These are phyloP conservation scores for Parthenolecanium corni DNA, from an alignment of 2,888 invertebrate genomes.

Conservation along the genomic window DNA sequence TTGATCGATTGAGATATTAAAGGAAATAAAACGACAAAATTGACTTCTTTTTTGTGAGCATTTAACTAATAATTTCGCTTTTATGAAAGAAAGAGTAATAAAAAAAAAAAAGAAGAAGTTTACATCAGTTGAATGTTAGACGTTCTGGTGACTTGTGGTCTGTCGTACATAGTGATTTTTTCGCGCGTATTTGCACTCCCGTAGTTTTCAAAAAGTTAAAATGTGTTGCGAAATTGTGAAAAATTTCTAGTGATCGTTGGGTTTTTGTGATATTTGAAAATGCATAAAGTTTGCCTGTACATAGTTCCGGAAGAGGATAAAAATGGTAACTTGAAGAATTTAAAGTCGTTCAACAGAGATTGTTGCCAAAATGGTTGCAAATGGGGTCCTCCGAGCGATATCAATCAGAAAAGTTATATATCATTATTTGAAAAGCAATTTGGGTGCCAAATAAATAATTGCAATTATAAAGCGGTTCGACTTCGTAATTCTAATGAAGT, in stretches of 20 bases:
- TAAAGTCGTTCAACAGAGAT: too few relatives aligned
- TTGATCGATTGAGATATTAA: conserved; percentile 6
- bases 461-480: too few relatives aligned
- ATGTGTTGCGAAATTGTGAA: neutral
- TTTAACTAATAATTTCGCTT: neutral
- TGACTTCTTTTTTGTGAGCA: conserved; percentile 1
- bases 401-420: too few relatives aligned
- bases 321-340: neutral
- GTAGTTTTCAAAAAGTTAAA: neutral
- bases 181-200: neutral
- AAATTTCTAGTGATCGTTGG: neutral
- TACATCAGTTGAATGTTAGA: neutral
- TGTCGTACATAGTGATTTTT: too few relatives aligned
- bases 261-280: conserved; percentile 22
- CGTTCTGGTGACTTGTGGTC: neutral
- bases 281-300: conserved; percentile 35
- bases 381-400: too few relatives aligned
- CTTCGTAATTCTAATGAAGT: too few relatives aligned
- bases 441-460: too few relatives aligned
- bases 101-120: neutral
- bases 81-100: too few relatives aligned
- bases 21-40: conserved; percentile 2
- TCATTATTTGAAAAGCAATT: too few relatives aligned
- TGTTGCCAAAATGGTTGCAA: too few relatives aligned
- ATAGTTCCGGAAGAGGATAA: conserved; percentile 33